Conservation (phyloP, 2,113 vertebrate genomes). For the Gambusia holbrooki region DNA sequence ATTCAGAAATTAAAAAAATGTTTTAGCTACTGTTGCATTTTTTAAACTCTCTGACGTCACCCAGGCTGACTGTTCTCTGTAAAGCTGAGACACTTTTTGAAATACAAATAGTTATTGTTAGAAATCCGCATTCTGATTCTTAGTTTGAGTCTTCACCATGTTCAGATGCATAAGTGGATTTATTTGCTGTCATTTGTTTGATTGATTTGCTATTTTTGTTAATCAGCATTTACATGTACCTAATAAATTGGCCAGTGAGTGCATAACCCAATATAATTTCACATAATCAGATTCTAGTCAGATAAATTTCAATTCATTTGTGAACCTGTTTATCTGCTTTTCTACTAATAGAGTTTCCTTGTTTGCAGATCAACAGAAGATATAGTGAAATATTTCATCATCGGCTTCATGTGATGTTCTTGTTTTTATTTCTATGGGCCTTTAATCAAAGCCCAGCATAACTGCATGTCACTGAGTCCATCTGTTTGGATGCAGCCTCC, state of each 20-base stretch:
- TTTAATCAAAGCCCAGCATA: not conserved
- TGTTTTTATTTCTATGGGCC: not conserved
- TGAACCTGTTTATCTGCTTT: not conserved
- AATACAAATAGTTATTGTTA: not conserved
- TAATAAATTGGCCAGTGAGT: not conserved
- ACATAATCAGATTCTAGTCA: no score
- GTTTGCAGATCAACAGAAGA: not conserved
- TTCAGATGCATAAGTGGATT: not conserved
- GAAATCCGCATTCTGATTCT: not conserved
- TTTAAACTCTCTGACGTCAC: not conserved
- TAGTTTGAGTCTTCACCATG: not conserved
- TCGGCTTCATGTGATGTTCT: no score
- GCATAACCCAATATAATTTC: not conserved
- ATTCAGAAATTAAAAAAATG: not conserved
- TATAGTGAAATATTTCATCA: not conserved
- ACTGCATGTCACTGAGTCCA: not conserved
- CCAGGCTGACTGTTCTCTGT: not conserved
- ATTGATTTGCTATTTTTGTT: not conserved
- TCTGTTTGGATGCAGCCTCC: not conserved
- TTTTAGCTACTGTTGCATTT: not conserved
- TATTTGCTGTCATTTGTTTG: not conserved
- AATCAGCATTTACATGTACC: not conserved
- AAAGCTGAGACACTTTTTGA: not conserved
- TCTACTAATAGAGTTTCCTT: not conserved
- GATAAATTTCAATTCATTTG: not conserved